Percentiles rank a stretch among this genome's conserved stretches.
Evolutionary conservation across 2,113 vertebrate species (phyloP).

Genomic region (Epinephelus lanceolatus): DNA sequence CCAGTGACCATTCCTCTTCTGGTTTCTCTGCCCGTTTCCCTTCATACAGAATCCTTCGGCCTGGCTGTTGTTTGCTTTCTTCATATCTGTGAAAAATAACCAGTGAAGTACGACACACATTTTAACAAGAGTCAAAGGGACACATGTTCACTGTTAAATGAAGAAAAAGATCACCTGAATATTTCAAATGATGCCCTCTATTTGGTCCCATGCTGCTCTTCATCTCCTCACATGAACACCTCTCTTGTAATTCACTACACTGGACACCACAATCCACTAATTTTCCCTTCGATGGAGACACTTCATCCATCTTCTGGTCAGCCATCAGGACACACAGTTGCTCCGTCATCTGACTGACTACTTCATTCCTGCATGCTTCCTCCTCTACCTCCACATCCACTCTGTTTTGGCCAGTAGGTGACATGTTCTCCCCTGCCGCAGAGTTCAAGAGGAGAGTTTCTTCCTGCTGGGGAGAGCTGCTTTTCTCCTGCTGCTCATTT

Average conservation of each 20-base stretch:
- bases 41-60: background rate
- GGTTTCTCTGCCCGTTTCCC: slow-evolving; percentile 17
- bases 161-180: slow-evolving; percentile 43
- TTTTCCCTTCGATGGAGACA: slow-evolving; percentile 36
- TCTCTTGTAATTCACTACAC: slow-evolving; percentile 41
- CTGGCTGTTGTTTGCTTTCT: background rate
- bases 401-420: accelerated
- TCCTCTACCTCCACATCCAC: background rate
- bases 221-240: background rate
- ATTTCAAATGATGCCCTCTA: background rate
- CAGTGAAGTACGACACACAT: background rate
- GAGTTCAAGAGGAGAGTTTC: background rate
- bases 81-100: slow-evolving; percentile 5
- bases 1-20: slow-evolving; percentile 38
- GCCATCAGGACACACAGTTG: background rate
- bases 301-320: background rate
- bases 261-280: slow-evolving; percentile 65
- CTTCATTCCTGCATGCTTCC: background rate
- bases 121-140: too few species aligned
- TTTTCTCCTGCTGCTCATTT: slow-evolving; percentile 6
- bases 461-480: background rate
- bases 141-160: background rate
- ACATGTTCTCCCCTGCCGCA: background rate
- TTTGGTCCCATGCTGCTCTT: background rate
- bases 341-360: background rate